Evolutionary conservation across 2,113 vertebrate species (phyloP).

Genomic region (Caracal caracal): DNA sequence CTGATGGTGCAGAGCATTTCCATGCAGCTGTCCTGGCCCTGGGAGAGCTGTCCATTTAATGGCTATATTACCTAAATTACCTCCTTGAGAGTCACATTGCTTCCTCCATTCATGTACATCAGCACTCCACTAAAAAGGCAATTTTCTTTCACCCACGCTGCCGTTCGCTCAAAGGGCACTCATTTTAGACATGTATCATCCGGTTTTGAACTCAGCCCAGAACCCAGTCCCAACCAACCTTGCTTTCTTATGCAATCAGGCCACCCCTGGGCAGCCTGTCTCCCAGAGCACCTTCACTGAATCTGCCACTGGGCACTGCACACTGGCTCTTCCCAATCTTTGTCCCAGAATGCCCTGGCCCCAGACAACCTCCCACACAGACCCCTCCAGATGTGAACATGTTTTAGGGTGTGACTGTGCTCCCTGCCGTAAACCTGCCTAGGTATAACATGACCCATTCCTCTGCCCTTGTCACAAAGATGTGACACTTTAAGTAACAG

Average conservation of each 20-base stretch:
- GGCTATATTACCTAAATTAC: background rate
- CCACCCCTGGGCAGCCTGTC: background rate
- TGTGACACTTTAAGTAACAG: background rate
- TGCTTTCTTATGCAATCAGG: background rate
- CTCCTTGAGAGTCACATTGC: background rate
- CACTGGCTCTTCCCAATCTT: background rate
- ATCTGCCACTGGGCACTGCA: too few relatives aligned
- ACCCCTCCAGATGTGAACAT: background rate
- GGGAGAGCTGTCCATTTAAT: background rate
- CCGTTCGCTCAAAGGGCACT: background rate
- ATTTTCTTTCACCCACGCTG: background rate
- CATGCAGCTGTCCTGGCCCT: too few relatives aligned
- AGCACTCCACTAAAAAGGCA: background rate
- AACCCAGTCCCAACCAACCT: background rate
- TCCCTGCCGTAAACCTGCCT: background rate
- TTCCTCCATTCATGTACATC: background rate
- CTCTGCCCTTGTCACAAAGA: background rate
- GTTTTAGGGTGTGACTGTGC: background rate
- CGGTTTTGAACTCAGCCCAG: background rate
- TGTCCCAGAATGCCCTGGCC: background rate
- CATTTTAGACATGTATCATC: too few relatives aligned
- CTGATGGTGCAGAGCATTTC: background rate
- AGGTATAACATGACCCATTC: background rate
- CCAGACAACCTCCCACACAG: background rate
- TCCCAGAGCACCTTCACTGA: background rate